Percentiles rank a stretch among this genome's conserved stretches.
Conservation (phyloP, 2,797 vertebrate species). For the Darevskia mixta region DNA sequence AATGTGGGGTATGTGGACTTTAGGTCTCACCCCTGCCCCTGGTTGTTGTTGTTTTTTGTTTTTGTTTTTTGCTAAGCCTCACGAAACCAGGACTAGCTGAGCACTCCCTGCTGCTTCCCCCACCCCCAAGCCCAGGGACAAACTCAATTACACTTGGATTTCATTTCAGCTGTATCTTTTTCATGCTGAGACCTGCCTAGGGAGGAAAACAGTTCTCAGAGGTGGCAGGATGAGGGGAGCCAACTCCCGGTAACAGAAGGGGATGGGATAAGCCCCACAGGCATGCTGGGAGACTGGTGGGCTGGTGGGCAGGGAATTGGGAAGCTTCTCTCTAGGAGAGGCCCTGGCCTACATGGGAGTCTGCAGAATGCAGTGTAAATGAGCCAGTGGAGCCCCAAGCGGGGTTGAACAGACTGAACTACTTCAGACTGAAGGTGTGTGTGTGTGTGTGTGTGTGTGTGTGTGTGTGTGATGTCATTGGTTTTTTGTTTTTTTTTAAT, state of each 20-base stretch:
- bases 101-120: not conserved
- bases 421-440: not conserved
- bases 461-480: not conserved
- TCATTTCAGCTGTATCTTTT: slow-evolving; percentile 19
- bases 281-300: slow-evolving; percentile 3
- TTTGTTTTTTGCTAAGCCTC: not conserved
- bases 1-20: not conserved
- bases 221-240: not conserved
- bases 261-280: not conserved
- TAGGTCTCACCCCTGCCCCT: not conserved
- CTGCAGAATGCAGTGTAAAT: not conserved
- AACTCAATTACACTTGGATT: slow-evolving; percentile 26
- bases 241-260: not conserved
- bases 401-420: not conserved
- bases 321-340: not conserved
- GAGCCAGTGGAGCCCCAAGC: not conserved
- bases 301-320: not conserved
- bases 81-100: not conserved
- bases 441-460: not conserved
- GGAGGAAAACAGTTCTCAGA: slow-evolving; percentile 21
- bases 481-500: not conserved
- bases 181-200: slow-evolving; percentile 40
- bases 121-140: slow-evolving; percentile 10
- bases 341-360: not conserved
- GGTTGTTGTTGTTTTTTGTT: not conserved